Base-by-base conservation (phyloP, 2,797 vertebrate genomes). In the Chloroceryle inda region DNA sequence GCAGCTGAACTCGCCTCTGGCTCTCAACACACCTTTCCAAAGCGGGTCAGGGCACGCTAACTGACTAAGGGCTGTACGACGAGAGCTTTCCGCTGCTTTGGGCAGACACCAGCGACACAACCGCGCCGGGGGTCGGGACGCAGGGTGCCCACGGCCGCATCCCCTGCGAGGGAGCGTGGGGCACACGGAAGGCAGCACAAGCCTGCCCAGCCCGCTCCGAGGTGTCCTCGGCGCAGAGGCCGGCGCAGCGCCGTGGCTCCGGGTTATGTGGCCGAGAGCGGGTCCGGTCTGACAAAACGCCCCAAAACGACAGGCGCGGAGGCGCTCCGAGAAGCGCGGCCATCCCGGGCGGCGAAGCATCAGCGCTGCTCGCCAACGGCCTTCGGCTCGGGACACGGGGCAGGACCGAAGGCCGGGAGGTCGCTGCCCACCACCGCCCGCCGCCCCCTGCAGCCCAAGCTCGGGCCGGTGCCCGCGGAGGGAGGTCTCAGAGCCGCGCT, bases 251-350 rank as follows among this genome's bases (percentile, higher is more conserved):
- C 29, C 7, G 5, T 2, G 31, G 6, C 50, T 19, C 52, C 13
- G 12, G 15, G 52, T 5, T 6, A 1, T 5, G 20, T 2, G 55
- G 21, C 33, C 18, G 24, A 6, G 8, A 4, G 2, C 5, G 26
- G 9, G 23, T 13, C 27, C 13, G 38, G 3, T 7, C 62, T 20
- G 19, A 37, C 59, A 17, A 37, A 66, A 10, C 77, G 4, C 68
- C 27, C 2, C 1, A 17, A 13, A 13, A 17, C 14, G 13, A 31
- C 10, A 9, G 11, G 23, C 5, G 42, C 10, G 29, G 22, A n/a
- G 63, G 56, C 21, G 19, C 15, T 11, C 6, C 23, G n/a, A 19
- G 33, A 7, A 38, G 35, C 67, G 33, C 26, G 13, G 14, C 35
- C 67, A 14, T 3, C 26, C 47, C 33, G 47, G 24, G 44, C 11